Conservation (phyloP, 1,140 invertebrate species). For the Zaprionus tsacasi region DNA sequence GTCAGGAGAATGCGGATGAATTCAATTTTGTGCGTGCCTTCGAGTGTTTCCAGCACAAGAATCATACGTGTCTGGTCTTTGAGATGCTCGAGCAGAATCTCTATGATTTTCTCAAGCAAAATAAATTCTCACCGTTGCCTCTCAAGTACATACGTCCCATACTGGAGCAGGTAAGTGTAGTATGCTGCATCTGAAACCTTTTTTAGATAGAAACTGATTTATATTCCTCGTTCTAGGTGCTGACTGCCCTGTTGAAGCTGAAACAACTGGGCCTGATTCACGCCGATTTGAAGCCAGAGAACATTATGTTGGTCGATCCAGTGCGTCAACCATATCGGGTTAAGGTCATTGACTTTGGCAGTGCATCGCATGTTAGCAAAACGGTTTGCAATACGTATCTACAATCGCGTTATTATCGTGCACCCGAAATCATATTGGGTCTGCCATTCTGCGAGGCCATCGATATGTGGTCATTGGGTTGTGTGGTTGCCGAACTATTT, state of each 20-base stretch:
- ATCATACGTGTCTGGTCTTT: slow-evolving; percentile 99
- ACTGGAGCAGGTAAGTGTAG: slow-evolving; percentile 94
- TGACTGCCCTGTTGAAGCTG: slow-evolving; percentile 98
- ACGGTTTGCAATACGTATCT: slow-evolving; percentile 99
- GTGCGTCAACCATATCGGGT: slow-evolving; percentile 97
- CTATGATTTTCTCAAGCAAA: slow-evolving; percentile 99
- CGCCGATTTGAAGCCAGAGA: slow-evolving; percentile 99
- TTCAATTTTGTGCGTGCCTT: slow-evolving; percentile 99
- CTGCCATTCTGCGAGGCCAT: slow-evolving; percentile 99
- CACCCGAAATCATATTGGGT: slow-evolving; percentile 99
- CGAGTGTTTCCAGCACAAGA: slow-evolving; percentile 99
- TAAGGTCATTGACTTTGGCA: slow-evolving; percentile 99
- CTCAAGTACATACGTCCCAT: slow-evolving; percentile 99
- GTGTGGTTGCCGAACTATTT: slow-evolving; percentile 99
- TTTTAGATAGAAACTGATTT: neutral
- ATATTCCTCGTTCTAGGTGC: slow-evolving; percentile 67
- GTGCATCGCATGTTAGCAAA: slow-evolving; percentile 99
- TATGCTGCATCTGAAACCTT: too few relatives aligned
- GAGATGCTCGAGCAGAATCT: slow-evolving; percentile 99
- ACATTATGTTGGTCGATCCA: slow-evolving; percentile 99
- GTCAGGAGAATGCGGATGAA: slow-evolving; percentile 99
- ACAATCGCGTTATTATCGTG: slow-evolving; percentile 99
- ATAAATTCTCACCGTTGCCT: slow-evolving; percentile 99
- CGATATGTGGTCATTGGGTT: slow-evolving; percentile 99
- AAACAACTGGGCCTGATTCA: slow-evolving; percentile 99